phyloP scores from a whole-genome alignment of 2,113 vertebrate species.

The Hippotragus niger region DNA sequence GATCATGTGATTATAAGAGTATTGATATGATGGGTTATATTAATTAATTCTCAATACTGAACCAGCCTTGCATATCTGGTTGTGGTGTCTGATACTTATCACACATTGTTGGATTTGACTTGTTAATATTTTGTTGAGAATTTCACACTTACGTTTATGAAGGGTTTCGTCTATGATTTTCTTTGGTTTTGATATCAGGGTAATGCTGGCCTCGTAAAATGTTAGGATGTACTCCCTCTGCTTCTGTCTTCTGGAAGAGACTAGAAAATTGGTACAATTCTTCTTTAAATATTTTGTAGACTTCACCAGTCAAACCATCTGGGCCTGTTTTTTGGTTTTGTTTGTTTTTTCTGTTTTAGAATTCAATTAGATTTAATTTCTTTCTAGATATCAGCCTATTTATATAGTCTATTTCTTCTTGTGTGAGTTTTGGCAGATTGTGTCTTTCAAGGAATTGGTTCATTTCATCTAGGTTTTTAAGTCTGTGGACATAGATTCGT shows the following conservation, averaged over 20 bases:
- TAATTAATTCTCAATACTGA: neutral
- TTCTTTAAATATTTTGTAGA: neutral
- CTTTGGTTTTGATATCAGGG: neutral
- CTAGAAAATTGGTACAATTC: neutral
- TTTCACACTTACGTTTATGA: neutral
- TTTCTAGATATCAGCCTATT: neutral
- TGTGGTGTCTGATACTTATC: neutral
- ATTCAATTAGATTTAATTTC: neutral
- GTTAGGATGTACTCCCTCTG: neutral
- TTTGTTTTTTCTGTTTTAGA: neutral
- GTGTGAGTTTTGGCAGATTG: neutral
- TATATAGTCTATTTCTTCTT: neutral
- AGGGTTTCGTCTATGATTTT: neutral
- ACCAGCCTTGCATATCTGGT: neutral
- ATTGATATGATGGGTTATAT: neutral
- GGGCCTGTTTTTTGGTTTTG: neutral
- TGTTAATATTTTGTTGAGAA: neutral
- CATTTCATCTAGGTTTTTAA: neutral
- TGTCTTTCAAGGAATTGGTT: neutral
- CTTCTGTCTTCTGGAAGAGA: neutral
- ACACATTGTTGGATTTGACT: neutral
- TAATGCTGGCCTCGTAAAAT: neutral
- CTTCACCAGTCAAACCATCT: neutral
- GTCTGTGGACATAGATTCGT: neutral
- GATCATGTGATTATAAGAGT: neutral